phyloP scores from a whole-genome alignment of 2,888 invertebrate genomes.

The Euphydryas editha region DNA sequence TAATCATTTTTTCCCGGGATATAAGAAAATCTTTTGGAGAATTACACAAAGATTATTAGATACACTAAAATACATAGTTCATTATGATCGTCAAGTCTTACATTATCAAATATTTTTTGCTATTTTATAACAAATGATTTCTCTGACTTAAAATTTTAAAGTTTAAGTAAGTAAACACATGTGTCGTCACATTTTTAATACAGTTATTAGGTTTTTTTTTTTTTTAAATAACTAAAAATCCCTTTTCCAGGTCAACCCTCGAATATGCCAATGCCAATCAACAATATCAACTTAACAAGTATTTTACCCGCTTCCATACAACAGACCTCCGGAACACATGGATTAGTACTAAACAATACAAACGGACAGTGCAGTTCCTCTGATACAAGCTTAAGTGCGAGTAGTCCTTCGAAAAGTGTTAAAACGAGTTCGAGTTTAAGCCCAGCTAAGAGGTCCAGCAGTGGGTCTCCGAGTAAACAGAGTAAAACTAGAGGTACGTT shows the following conservation, averaged over 20 bases:
- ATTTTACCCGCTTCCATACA: conserved; percentile 66
- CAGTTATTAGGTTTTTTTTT: too few species aligned
- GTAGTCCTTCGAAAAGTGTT: conserved; percentile 93
- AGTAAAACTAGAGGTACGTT: conserved; percentile 90
- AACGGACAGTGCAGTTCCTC: conserved; percentile 80
- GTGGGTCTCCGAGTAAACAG: conserved; percentile 91
- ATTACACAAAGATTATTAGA: too few species aligned
- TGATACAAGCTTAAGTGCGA: conserved; percentile 86
- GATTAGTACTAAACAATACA: conserved; percentile 60
- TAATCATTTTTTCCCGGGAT: too few species aligned
- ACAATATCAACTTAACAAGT: conserved; percentile 71
- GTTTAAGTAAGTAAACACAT: too few species aligned
- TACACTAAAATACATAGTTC: too few species aligned
- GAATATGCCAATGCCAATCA: conserved; percentile 60
- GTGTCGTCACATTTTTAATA: too few species aligned
- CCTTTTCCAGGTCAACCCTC: conserved; percentile 56
- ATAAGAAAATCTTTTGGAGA: too few species aligned
- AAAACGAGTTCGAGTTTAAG: conserved; percentile 93
- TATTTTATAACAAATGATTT: too few species aligned
- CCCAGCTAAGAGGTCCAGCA: conserved; percentile 92
- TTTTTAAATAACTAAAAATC: too few species aligned
- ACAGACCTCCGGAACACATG: conserved; percentile 61
- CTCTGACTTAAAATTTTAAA: too few species aligned
- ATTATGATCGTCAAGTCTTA: too few species aligned
- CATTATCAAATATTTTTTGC: too few species aligned